Base-by-base conservation (phyloP, 2,113 vertebrate genomes). In the Bucco capensis region DNA sequence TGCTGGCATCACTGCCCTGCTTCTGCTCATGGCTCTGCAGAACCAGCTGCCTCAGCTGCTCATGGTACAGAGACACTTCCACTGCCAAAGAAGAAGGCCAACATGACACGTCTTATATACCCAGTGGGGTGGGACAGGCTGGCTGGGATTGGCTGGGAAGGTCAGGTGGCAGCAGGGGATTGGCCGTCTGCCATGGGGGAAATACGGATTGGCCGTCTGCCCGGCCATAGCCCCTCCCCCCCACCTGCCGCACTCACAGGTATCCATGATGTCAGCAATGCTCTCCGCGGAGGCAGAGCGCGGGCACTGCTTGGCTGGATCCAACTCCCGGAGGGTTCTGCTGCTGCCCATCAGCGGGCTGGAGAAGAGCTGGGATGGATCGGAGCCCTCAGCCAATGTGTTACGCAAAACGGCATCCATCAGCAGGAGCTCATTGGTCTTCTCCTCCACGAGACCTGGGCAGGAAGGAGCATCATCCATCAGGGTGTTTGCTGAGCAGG, bases 391-490 rank as follows among this genome's bases (percentile, higher is more conserved):
- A 0, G n/a, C 4, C 0, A 62, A 82, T 10, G 30, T 49, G 31
- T 96, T 46, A 54, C 89, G 83, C 71, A 31, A 67, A 53, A 92
- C 3, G 6, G 96, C 90, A 28, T 97, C 96, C 30, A 60, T n/a
- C 86, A 97, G 25, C 88, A 98, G 83, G 14, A 98, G 83, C 37
- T 97, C 94, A 0, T 95, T 88, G 42, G 89, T 24, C 85, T 94
- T 97, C 85, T 96, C 64, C 50, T 98, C 97, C 5, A 98, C 8
- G 2, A 96, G 81, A 10, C 91, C 98, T 98, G 93, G 10, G 28
- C 1, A 11, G 50, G 25, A 40, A 44, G n/a, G 19, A 54, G 12
- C 21, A 1, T 11, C 0, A 2, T 57, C 56, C 30, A 1, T 0
- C 69, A 14, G 49, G 19, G 53, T 14, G 4, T 5, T 50, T 28